Percentiles rank a stretch among this genome's conserved stretches.
Evolutionary conservation across 2,113 vertebrate species (phyloP).

Genomic region (Athene cunicularia): DNA sequence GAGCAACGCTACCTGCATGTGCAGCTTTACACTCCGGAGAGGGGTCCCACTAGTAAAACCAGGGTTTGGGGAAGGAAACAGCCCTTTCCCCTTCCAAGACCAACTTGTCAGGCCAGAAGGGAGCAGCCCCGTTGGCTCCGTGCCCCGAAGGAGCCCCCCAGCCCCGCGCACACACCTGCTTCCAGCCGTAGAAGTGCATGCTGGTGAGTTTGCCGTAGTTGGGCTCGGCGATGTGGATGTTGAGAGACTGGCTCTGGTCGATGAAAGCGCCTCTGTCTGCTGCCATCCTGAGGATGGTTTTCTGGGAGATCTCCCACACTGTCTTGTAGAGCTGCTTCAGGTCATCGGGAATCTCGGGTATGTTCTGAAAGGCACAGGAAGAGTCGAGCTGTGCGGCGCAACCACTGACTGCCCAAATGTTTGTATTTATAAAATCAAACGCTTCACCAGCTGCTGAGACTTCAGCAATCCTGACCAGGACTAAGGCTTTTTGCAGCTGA

Average conservation of each 20-base stretch:
- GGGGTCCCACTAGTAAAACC: fast-evolving
- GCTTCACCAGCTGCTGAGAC: background rate
- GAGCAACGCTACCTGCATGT: background rate
- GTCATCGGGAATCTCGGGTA: conserved; percentile 87
- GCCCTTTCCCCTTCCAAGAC: fast-evolving
- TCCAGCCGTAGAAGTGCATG: conserved; percentile 99
- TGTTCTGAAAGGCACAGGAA: conserved; percentile 56
- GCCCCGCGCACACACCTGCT: conserved; percentile 78
- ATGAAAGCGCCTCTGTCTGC: conserved; percentile 94
- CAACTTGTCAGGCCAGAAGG: fast-evolving
- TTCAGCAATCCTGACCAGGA: background rate
- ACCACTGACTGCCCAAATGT: background rate
- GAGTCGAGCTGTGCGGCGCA: background rate
- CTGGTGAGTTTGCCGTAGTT: conserved; percentile 97
- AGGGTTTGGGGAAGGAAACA: background rate
- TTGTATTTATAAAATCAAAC: background rate
- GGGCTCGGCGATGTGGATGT: conserved; percentile 96
- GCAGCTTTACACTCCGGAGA: background rate
- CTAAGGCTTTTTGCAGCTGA: background rate
- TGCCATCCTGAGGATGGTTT: conserved; percentile 93
- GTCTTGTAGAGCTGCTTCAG: conserved; percentile 96
- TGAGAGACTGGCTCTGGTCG: conserved; percentile 97
- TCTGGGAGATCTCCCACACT: conserved; percentile 98
- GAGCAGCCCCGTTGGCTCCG: fast-evolving
- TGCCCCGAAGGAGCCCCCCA: background rate